Evolutionary conservation across 2,888 invertebrate species (phyloP).

Genomic region (Agrilus biguttatus): DNA sequence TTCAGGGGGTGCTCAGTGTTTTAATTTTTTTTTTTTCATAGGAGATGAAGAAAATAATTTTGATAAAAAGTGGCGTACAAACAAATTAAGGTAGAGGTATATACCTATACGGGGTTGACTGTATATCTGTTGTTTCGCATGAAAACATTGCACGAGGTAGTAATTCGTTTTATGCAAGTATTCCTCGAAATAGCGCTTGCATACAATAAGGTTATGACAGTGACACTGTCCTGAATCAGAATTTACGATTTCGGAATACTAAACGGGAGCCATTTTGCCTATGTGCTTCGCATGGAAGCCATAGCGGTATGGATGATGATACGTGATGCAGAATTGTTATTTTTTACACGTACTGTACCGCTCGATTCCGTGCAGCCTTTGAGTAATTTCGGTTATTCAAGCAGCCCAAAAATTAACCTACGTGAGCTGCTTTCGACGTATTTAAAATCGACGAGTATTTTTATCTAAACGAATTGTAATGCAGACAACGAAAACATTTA

Average conservation of each 20-base stretch:
- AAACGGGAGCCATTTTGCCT: constrained; percentile 22
- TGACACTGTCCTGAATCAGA: constrained; percentile 20
- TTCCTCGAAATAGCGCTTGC: too few relatives aligned
- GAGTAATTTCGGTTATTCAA: constrained; percentile 5
- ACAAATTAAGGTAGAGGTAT: too few relatives aligned
- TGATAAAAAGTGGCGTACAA: too few relatives aligned
- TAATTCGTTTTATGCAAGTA: too few relatives aligned
- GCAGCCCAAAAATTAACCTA: background rate
- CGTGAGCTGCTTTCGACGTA: background rate
- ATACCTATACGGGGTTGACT: too few relatives aligned
- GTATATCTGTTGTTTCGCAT: too few relatives aligned
- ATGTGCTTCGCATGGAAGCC: constrained; percentile 12
- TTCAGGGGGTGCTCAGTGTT: too few relatives aligned
- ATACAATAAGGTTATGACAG: constrained; percentile 8
- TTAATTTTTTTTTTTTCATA: too few relatives aligned
- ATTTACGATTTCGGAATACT: constrained; percentile 20
- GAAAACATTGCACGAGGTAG: too few relatives aligned
- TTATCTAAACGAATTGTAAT: too few relatives aligned
- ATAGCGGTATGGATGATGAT: constrained; percentile 10
- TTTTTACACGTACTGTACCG: constrained; percentile 9
- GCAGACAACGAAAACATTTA: too few relatives aligned
- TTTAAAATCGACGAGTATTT: background rate
- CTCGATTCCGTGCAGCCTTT: constrained; percentile 7
- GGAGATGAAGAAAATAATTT: too few relatives aligned
- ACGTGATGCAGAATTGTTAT: constrained; percentile 21